Conservation (phyloP, 2,797 vertebrate species). For the Periophthalmus magnuspinnatus region DNA sequence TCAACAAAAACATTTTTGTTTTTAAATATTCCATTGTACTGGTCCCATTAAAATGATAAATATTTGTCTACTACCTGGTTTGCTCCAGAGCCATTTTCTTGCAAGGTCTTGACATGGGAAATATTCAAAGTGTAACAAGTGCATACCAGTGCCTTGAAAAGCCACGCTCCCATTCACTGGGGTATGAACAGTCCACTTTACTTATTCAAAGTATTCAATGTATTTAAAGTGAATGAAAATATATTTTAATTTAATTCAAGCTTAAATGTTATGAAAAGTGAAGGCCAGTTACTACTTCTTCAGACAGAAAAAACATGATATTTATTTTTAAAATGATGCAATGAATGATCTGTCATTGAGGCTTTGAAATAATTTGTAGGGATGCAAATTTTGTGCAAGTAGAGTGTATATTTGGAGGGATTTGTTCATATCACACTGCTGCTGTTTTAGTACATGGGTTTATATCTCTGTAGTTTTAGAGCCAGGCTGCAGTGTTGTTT, state of each 20-base stretch:
- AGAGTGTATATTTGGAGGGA: no score
- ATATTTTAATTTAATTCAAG: not conserved
- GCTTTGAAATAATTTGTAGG: not conserved
- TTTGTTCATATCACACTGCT: no score
- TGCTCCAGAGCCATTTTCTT: conserved; percentile 1
- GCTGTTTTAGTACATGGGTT: no score
- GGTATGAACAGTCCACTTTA: conserved; percentile 7
- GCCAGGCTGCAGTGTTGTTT: no score
- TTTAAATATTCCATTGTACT: not conserved
- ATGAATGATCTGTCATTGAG: not conserved
- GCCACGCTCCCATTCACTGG: not conserved
- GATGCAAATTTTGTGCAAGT: not conserved
- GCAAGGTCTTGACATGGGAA: not conserved
- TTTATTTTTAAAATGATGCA: not conserved
- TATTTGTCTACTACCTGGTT: not conserved
- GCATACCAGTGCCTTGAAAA: conserved; percentile 1
- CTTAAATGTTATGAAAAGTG: not conserved
- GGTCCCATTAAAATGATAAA: not conserved
- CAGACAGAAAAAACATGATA: not conserved
- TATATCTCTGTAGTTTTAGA: no score
- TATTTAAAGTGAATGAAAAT: conserved; percentile 5
- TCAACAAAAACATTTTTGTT: not conserved
- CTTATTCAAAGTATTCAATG: not conserved
- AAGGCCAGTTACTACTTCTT: not conserved
- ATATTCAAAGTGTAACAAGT: conserved; percentile 8